Percentiles rank a stretch among this genome's conserved stretches.
Evolutionary conservation across 92 coral and sea anemone species (phyloP).

Genomic region (Virgularia gustaviana): DNA sequence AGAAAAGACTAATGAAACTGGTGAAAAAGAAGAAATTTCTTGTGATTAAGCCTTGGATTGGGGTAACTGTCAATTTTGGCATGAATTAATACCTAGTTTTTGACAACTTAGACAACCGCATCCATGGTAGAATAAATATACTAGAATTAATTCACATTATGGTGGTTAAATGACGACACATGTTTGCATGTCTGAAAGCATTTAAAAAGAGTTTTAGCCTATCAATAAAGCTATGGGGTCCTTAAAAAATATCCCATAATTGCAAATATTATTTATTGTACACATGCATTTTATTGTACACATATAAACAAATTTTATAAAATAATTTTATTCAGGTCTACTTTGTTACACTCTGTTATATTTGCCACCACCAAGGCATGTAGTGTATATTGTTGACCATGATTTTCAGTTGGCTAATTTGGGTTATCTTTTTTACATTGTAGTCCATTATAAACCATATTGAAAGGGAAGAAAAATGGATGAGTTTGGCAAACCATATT

Average conservation of each 20-base stretch:
- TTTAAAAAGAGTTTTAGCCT: too few species aligned
- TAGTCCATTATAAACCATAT: constrained; percentile 4
- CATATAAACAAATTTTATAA: too few species aligned
- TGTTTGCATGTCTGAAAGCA: too few species aligned
- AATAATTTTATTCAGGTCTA: too few species aligned
- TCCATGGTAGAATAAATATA: too few species aligned
- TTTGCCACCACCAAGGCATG: too few species aligned
- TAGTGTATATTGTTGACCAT: background rate
- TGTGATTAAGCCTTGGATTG: background rate
- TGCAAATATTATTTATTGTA: background rate
- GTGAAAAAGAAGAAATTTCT: constrained; percentile 6
- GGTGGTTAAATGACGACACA: too few species aligned
- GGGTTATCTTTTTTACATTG: background rate
- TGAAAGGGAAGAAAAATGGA: constrained; percentile 6
- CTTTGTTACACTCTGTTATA: too few species aligned
- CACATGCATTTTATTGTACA: background rate
- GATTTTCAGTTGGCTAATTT: background rate
- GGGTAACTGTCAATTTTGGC: background rate
- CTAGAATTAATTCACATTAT: too few species aligned
- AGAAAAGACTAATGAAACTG: constrained; percentile 6
- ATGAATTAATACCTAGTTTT: background rate
- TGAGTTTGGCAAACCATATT: background rate
- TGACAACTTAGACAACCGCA: too few species aligned
- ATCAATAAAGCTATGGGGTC: too few species aligned
- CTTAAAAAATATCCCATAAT: too few species aligned